Conservation (phyloP, 2,797 vertebrate species). For the Xenops minutus region DNA sequence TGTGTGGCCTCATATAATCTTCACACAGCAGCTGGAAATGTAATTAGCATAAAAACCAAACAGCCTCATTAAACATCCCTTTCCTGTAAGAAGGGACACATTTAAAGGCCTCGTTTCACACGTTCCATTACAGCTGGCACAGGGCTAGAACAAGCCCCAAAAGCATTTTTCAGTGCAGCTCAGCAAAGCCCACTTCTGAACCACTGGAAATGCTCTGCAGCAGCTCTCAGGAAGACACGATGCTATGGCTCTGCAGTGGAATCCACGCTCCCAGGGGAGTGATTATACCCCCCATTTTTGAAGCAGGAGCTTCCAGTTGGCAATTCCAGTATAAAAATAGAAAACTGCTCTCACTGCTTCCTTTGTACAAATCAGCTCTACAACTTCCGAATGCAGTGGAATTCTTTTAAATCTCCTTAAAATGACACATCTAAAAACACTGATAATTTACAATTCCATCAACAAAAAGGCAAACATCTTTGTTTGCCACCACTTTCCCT, state of each 20-base stretch:
- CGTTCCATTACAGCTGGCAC: neutral
- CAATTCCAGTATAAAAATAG: slow-evolving; percentile 35
- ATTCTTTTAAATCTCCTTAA: slow-evolving; percentile 10
- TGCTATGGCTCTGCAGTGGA: neutral
- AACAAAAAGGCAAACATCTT: neutral
- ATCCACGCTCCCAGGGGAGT: neutral
- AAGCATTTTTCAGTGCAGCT: neutral
- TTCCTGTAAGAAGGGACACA: slow-evolving; percentile 8
- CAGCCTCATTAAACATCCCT: slow-evolving; percentile 27
- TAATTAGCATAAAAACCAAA: slow-evolving; percentile 61
- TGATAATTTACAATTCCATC: neutral
- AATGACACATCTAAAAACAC: neutral
- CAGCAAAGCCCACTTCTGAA: neutral
- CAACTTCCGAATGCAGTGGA: neutral
- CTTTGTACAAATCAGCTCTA: neutral
- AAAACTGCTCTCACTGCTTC: neutral
- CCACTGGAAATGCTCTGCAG: neutral
- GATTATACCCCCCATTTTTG: neutral
- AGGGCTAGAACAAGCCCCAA: neutral
- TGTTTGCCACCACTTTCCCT: neutral
- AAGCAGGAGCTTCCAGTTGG: neutral
- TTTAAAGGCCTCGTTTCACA: slow-evolving; percentile 4
- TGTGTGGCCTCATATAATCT: slow-evolving; percentile 33
- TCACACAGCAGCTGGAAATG: slow-evolving; percentile 67
- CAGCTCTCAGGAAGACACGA: slow-evolving; percentile 5